Evolutionary conservation across 2,888 invertebrate genomes (phyloP), one percentile per base, ranked within the genome.

Genomic region (Rhagonycha fulva): DNA sequence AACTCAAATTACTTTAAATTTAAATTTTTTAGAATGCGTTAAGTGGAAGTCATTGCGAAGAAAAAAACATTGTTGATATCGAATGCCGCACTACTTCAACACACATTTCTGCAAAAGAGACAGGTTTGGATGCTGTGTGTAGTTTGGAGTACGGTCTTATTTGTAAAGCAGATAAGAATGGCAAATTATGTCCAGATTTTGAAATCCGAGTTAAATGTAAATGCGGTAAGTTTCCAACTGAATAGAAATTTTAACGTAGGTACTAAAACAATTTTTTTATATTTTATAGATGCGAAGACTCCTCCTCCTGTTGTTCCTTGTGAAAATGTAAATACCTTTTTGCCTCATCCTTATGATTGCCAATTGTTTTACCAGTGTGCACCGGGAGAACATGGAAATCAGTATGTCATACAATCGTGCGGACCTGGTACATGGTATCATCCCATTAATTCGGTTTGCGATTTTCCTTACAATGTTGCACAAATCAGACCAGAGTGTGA

Each of bases 161-260:
- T 4, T 96, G 96, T 84, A 88, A 86, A 72, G 87, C 88, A 3
- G 80, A 83, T 26, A 79, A 74, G 14, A 83, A 83, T 74, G 81
- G 82, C 4, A 77, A 80, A 70, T 83, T 87, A 1, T 97, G 97
- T 82, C 90, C 92, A 1, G 96, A 97, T 88, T 96, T 96, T 84
- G 96, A 97, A 88, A 92, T 96, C 69, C 90, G 94, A 30, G 93
- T 96, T 1, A 89, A 91, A 62, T 96, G 96, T 84, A 86, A 89
- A 72, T 94, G 94, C 84, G 87, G 86, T 86, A 82, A 81, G 81
- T 76, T 62, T 14, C 47, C 14, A 11, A 47, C 4, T 10, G 14
- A 9, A 5, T 23, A 19, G 1, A 19, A 19, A 70, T 73, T 68
- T 11, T 19, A 30, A 19, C 12, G 11, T 19, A 19, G 1, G 9